phyloP scores from a whole-genome alignment of 2,113 vertebrate species.

The Hipposideros armiger region DNA sequence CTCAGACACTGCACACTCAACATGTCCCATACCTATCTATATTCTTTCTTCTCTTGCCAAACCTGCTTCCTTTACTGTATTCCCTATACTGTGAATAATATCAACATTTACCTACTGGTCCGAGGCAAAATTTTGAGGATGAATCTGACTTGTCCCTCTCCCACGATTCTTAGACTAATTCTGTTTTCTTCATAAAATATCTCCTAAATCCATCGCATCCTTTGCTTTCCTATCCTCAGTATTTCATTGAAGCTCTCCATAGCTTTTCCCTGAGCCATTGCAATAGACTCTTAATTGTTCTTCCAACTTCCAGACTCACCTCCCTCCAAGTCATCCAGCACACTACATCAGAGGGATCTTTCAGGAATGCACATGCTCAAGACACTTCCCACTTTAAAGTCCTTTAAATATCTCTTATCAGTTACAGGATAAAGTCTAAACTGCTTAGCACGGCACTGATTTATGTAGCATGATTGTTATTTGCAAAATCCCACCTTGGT shows the following conservation, averaged over 20 bases:
- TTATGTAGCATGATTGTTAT: neutral
- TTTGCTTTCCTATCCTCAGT: neutral
- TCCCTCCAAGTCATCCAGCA: neutral
- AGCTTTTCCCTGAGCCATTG: neutral
- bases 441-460: neutral
- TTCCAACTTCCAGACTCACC: neutral
- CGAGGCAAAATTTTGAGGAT: neutral
- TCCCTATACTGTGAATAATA: neutral
- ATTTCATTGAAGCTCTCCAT: neutral
- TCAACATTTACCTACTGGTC: neutral
- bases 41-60: neutral
- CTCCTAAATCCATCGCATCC: neutral
- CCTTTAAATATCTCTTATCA: neutral
- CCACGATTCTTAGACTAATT: neutral
- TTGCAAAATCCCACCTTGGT: neutral
- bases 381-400: neutral
- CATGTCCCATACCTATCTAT: neutral
- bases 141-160: neutral
- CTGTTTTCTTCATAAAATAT: neutral
- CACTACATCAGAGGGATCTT: neutral
- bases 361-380: neutral
- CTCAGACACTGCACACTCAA: neutral
- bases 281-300: conserved; percentile 2
- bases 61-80: neutral
- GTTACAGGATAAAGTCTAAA: neutral